Conservation (phyloP, 2,113 vertebrate genomes). For the Panurus biarmicus region DNA sequence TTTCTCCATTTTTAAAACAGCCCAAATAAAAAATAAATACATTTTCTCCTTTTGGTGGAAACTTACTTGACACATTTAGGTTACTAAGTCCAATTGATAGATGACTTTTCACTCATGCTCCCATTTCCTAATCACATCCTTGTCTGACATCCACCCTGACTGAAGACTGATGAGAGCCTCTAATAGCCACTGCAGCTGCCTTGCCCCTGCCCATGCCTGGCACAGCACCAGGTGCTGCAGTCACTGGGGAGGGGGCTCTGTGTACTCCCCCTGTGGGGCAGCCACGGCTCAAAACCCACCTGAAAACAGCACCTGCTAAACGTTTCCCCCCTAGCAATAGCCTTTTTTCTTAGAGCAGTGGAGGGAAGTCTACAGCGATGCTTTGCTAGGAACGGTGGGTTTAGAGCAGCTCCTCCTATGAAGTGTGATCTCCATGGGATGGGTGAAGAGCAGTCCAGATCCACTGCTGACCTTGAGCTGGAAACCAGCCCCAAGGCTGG, state of each 20-base stretch:
- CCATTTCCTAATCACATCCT: slow-evolving; percentile 13
- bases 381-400: fast-evolving
- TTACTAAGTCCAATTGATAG: slow-evolving; percentile 37
- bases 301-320: neutral
- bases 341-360: neutral
- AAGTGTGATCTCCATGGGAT: fast-evolving
- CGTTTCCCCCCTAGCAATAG: neutral
- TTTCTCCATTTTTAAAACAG: neutral
- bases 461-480: neutral
- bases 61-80: slow-evolving; percentile 42
- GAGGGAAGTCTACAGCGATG: neutral
- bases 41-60: slow-evolving; percentile 16
- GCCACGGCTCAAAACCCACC: fast-evolving
- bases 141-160: slow-evolving; percentile 8
- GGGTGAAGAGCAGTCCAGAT: neutral
- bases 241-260: neutral
- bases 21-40: neutral
- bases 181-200: neutral
- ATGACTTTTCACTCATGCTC: slow-evolving; percentile 41
- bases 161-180: neutral
- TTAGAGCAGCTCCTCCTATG: neutral
- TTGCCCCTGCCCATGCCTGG: fast-evolving
- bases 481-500: neutral
- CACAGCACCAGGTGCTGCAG: fast-evolving
- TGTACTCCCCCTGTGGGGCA: fast-evolving